Evolutionary conservation across 2,888 invertebrate genomes (phyloP), one percentile per base, ranked within the genome.

Genomic region (Cheilosia grossa): DNA sequence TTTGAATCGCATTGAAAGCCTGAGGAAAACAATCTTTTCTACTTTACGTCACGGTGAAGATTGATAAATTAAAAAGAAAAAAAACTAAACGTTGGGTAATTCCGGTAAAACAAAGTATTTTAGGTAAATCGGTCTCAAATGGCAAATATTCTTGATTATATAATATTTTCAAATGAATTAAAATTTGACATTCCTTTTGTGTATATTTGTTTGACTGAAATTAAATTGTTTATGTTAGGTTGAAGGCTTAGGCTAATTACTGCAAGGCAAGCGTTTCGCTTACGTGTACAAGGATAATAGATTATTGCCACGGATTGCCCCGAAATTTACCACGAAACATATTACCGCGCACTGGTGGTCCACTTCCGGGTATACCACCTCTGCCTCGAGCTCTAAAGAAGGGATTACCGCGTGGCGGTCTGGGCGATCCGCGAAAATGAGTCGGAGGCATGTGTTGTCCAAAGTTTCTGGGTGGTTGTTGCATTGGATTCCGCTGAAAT

Each of bases 311-410:
- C 42, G 67, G 61, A 40, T 89, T 89, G 40, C 91, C 92, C 87
- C 91, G 90, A 89, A 91, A 91, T 83, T 89, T 90, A 66, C 90
- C 91, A 59, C 91, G 90, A 78, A 89, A 89, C 44, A 85, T 69
- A 37, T 78, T 86, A 30, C 74, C 75, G 3, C 85, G 78, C 5
- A 83, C 87, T 27, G 87, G 81, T 69, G 87, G 87, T 49, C 89
- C 89, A n/a, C 88, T 89, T 33, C 89, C 87, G 15, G 87, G 88
- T 7, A 88, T 86, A 4, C 89, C 88, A 10, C 89, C 88, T 5
- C 88, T 79, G 10, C 80, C 75, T 6, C 85, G 80, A 63, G 54
- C 47, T 72, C 59, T 70, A 19, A 70, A 85, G 30, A 85, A 85
- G 0, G 85, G 85, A 77, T 80, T 85, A 4, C 82, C 82, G 13